Evolutionary conservation across 2,113 vertebrate genomes (phyloP), one percentile per base, ranked within the genome.

Genomic region (human): DNA sequence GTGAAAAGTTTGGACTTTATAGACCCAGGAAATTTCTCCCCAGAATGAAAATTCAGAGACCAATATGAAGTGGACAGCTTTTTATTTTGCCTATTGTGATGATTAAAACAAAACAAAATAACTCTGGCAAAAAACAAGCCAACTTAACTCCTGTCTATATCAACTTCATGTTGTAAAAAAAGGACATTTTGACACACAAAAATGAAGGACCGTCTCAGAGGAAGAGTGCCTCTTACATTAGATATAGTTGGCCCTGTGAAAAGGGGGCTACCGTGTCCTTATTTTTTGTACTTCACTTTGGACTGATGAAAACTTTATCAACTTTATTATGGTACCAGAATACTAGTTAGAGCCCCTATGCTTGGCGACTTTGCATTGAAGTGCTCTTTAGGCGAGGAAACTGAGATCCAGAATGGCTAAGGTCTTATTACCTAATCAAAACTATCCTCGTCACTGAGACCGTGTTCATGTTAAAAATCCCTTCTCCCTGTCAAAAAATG

Each of bases 31-130:
- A 61, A 48, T 72, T 50, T 68, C 13, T 10, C 3, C 18, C 20
- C 35, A 11, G 79, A 90, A 43, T 66, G 45, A 90, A 96, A 89
- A 96, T 61, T 82, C 75, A 83, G 40, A 81, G 59, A 73, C 13
- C 45, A 22, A 18, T 4, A n/a, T 16, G 43, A 30, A 88, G 6
- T 1, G 2, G n/a, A 17, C 3, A 93, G 12, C n/a, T 92, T 97
- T 96, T 55, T 27, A 48, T 70, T 94, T 85, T 50, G 17, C 27
- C 68, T 57, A 5, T 66, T 82, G 8, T 61, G 59, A 27, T 79
- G 45, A 89, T 68, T 89, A 72, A 97, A 81, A 78, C 20, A 73
- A 83, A 64, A 59, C n/a, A 68, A 70, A 72, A 32, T 66, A 40
- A 89, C 23, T 64, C 12, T 5, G 40, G 32, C 35, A 13, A 9